phyloP scores from a whole-genome alignment of 2,797 vertebrate species.

The Meda fulgida region DNA sequence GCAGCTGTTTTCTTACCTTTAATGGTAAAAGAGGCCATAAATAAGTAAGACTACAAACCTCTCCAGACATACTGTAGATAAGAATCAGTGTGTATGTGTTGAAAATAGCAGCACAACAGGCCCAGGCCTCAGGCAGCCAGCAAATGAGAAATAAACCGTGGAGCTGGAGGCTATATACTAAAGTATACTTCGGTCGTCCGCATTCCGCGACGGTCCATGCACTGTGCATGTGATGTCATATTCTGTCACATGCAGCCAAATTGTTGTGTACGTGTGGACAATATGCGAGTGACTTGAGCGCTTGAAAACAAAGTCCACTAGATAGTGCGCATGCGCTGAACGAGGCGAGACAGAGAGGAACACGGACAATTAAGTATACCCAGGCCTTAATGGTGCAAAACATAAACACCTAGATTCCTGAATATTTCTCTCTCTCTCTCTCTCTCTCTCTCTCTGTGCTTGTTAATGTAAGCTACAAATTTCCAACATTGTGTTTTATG shows the following conservation, averaged over 20 bases:
- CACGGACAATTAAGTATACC: neutral
- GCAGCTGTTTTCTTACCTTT: constrained; percentile 18
- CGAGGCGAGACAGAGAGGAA: too few relatives aligned
- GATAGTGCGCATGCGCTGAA: too few relatives aligned
- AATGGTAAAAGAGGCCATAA: neutral
- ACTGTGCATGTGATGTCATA: too few relatives aligned
- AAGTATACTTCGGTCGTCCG: neutral
- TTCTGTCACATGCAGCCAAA: too few relatives aligned
- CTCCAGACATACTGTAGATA: constrained; percentile 47
- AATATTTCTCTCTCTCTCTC: neutral
- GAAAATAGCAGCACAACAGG: constrained; percentile 37
- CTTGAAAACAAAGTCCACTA: too few relatives aligned
- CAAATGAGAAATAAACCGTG: constrained; percentile 27
- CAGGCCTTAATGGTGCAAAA: neutral
- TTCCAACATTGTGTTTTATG: neutral
- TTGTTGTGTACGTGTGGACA: too few relatives aligned
- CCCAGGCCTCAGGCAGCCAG: constrained; percentile 30
- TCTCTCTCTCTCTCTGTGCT: neutral
- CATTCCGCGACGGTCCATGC: too few relatives aligned
- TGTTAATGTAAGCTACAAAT: neutral
- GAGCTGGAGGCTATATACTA: neutral
- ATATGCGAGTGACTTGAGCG: too few relatives aligned
- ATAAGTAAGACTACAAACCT: neutral
- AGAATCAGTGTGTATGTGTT: constrained; percentile 40
- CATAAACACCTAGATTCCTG: constrained; percentile 15